Percentiles rank a stretch among this genome's conserved stretches.
phyloP scores from a whole-genome alignment of 2,113 vertebrate genomes.

The Stigmatopora argus region DNA sequence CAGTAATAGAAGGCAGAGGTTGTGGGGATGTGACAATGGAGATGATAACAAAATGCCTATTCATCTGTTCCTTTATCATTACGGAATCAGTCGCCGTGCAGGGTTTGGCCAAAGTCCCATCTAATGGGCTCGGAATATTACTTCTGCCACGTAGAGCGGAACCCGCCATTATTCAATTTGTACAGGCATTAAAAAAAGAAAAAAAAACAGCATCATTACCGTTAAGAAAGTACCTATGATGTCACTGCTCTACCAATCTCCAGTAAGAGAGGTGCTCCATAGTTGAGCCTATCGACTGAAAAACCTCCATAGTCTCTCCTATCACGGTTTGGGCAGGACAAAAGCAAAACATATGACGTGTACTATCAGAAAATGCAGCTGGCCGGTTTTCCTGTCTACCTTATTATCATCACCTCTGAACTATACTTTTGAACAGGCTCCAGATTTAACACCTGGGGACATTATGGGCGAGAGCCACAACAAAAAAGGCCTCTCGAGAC shows the following conservation, averaged over 20 bases:
- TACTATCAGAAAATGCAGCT: conserved; percentile 20
- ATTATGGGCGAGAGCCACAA: conserved; percentile 16
- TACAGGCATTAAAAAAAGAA: conserved; percentile 35
- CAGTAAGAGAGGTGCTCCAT: conserved; percentile 25
- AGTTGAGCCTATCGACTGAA: conserved; percentile 10
- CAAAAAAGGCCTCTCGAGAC: background rate
- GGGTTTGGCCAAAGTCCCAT: conserved; percentile 36
- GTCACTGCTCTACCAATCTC: conserved; percentile 1
- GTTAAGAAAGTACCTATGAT: conserved; percentile 31
- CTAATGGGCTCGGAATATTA: conserved; percentile 56
- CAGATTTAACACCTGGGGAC: conserved; percentile 37
- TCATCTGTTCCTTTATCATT: conserved; percentile 59
- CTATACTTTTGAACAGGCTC: conserved; percentile 34
- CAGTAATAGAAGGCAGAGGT: conserved; percentile 51
- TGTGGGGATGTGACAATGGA: conserved; percentile 56
- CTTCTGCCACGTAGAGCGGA: conserved; percentile 47
- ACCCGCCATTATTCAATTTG: conserved; percentile 54
- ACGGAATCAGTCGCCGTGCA: conserved; percentile 50
- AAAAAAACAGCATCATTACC: conserved; percentile 36
- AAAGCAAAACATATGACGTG: conserved; percentile 27
- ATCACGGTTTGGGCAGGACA: conserved; percentile 24
- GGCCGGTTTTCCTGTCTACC: conserved; percentile 33
- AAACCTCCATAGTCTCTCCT: conserved; percentile 13
- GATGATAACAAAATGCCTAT: conserved; percentile 64
- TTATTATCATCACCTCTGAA: conserved; percentile 29